A percentile compares a stretch with the other conserved stretches of the same genome.
These are phyloP conservation scores for Hippoglossus stenolepis DNA, from an alignment of 2,113 vertebrate genomes.

Conservation along the genomic window DNA sequence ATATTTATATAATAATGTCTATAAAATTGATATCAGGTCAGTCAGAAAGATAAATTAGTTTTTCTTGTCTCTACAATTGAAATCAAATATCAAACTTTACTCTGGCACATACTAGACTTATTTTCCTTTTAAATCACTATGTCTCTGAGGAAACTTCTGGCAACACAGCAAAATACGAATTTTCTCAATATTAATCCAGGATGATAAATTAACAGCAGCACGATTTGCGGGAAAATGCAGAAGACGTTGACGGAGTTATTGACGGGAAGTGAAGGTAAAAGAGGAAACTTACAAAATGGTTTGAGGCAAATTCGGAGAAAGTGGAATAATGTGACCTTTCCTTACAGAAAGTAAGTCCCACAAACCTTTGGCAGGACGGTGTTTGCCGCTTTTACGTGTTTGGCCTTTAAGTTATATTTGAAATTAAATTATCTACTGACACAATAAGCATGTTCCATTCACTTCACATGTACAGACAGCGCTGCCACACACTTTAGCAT, in stretches of 20 bases:
- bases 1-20: background rate
- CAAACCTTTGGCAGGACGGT: conserved; percentile 49
- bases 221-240: conserved; percentile 6
- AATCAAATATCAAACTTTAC: background rate
- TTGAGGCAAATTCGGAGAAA: conserved; percentile 12
- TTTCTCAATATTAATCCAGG: conserved; percentile 9
- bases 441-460: conserved; percentile 42
- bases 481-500: conserved; percentile 18
- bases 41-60: background rate
- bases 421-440: conserved; percentile 59
- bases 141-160: background rate
- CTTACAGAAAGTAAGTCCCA: conserved; percentile 39
- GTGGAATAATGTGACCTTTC: conserved; percentile 50
- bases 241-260: conserved; percentile 1
- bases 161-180: background rate
- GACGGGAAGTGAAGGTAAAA: conserved; percentile 8
- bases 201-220: conserved; percentile 9
- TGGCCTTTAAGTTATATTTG: conserved; percentile 22
- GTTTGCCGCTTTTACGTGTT: conserved; percentile 29
- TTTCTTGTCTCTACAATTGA: conserved; percentile 8
- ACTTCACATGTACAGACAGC: conserved; percentile 14
- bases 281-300: conserved; percentile 13
- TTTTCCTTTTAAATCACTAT: conserved; percentile 5
- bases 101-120: conserved; percentile 5
- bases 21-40: background rate